Percentiles rank a stretch among this genome's conserved stretches.
These are phyloP conservation scores for Pseudorectes ferrugineus DNA, from an alignment of 2,113 vertebrate genomes.

Conservation along the genomic window DNA sequence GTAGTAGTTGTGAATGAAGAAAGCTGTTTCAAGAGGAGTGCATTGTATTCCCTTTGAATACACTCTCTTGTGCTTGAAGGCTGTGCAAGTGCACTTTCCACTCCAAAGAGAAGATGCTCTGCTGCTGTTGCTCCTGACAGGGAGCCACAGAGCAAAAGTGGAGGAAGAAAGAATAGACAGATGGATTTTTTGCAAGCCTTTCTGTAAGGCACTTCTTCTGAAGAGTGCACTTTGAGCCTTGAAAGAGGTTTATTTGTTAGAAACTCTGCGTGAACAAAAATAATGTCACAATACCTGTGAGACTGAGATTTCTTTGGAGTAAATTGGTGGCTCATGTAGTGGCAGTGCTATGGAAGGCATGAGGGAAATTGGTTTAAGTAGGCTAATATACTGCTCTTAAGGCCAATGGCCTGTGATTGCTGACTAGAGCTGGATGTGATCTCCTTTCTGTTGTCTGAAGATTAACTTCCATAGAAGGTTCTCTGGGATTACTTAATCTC, in stretches of 20 bases:
- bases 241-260: not conserved
- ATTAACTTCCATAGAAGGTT: not conserved
- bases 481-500: not conserved
- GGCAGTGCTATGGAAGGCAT: not conserved
- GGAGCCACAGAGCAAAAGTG: not conserved
- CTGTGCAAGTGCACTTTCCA: not conserved
- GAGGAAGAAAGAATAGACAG: not conserved
- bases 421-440: not conserved
- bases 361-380: not conserved
- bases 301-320: not conserved
- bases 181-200: not conserved
- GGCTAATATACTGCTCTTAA: not conserved
- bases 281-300: not conserved
- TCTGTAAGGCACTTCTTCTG: not conserved
- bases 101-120: not conserved
- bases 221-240: not conserved
- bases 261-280: not conserved
- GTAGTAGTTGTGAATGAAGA: not conserved
- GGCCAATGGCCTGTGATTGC: not conserved
- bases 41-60: not conserved
- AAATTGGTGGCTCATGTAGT: not conserved
- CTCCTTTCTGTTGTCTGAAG: not conserved
- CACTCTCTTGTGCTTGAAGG: not conserved
- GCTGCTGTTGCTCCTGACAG: not conserved
- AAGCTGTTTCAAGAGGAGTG: not conserved